A percentile compares a stretch with the other conserved stretches of the same genome.
phyloP scores from a whole-genome alignment of 2,888 invertebrate species.

The Acanthoscelides obtectus region DNA sequence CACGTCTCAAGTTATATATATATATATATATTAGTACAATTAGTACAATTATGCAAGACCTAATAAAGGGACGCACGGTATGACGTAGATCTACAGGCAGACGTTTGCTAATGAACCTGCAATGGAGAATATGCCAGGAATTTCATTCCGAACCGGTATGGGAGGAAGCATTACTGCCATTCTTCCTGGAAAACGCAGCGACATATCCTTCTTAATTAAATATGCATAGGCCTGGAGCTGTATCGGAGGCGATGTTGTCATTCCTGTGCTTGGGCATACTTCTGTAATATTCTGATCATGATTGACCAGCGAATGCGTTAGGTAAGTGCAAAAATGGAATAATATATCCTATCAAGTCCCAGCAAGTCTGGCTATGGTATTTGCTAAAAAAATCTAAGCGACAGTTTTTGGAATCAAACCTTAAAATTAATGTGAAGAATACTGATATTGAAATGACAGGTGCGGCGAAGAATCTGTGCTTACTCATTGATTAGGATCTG shows the following conservation, averaged over 20 bases:
- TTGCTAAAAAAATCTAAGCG: no score
- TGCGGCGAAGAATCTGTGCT: no score
- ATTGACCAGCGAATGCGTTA: no score
- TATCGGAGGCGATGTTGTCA: neutral
- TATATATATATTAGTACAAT: neutral
- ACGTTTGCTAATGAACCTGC: neutral
- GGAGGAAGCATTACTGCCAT: neutral
- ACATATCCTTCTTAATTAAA: neutral
- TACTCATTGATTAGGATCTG: no score
- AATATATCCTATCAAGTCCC: no score
- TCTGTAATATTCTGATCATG: no score
- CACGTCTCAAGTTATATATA: no score
- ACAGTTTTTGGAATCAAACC: no score
- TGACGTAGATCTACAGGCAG: neutral
- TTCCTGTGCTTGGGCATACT: neutral
- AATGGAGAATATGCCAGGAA: neutral
- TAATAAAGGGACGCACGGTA: neutral
- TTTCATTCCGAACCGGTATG: neutral
- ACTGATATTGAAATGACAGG: no score
- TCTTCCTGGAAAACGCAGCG: neutral
- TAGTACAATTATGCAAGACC: neutral
- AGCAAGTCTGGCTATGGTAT: no score
- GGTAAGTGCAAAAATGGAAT: no score
- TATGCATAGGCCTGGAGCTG: neutral
- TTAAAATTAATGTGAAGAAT: no score